These are phyloP conservation scores for Tarsius wallacei DNA, from an alignment of 2,797 vertebrate genomes.

Conservation along the genomic window DNA sequence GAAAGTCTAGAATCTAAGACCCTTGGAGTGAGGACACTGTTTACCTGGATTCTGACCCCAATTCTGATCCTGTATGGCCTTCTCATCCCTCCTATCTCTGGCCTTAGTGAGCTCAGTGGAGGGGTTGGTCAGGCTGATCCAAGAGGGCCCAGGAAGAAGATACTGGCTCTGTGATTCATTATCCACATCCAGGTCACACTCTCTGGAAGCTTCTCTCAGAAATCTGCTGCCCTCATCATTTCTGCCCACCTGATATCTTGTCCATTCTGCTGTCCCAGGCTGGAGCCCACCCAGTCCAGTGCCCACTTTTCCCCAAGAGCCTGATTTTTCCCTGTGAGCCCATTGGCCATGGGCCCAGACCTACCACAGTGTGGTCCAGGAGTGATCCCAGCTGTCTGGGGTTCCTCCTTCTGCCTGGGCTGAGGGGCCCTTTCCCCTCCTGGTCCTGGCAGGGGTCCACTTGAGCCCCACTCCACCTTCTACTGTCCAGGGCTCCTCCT, in stretches of 20 bases:
- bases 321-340: background rate
- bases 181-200: background rate
- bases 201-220: background rate
- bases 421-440: background rate
- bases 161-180: no score
- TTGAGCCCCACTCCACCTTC: background rate
- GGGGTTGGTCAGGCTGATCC: background rate
- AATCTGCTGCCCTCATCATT: background rate
- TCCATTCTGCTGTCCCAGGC: background rate
- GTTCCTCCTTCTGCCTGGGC: background rate
- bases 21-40: background rate
- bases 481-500: background rate
- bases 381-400: background rate
- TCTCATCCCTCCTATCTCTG: conserved; percentile 20
- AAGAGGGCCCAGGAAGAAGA: background rate
- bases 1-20: background rate
- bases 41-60: background rate
- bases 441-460: background rate
- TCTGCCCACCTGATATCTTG: background rate
- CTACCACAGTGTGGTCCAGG: background rate
- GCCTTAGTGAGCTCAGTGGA: background rate
- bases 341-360: no score
- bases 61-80: background rate
- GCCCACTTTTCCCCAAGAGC: background rate
- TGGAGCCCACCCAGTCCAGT: background rate